phyloP scores from a whole-genome alignment of 2,888 invertebrate genomes.

The Phortica magna region DNA sequence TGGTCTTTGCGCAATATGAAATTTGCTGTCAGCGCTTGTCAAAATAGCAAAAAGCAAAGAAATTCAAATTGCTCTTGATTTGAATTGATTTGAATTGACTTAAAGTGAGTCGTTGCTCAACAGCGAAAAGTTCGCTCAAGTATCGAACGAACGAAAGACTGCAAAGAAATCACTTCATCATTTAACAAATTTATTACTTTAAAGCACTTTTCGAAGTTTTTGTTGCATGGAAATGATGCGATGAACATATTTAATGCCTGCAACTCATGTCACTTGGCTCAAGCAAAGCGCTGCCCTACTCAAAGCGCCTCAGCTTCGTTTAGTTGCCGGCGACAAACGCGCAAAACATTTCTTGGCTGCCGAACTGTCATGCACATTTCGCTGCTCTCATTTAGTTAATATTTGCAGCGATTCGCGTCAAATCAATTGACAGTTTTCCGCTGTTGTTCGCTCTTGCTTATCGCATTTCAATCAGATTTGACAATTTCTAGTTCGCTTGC shows the following conservation, averaged over 20 bases:
- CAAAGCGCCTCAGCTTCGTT: too few species aligned
- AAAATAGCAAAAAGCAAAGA: slow-evolving; percentile 52
- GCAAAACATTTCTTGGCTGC: not conserved
- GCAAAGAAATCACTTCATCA: too few species aligned
- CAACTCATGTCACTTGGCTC: too few species aligned
- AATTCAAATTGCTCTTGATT: too few species aligned
- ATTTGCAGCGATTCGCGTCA: not conserved
- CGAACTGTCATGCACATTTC: not conserved
- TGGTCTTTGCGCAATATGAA: slow-evolving; percentile 47
- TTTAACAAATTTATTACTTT: not conserved
- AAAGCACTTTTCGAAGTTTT: not conserved
- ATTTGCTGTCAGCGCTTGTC: slow-evolving; percentile 58
- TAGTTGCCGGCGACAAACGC: too few species aligned
- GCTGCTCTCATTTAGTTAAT: not conserved
- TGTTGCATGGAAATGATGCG: not conserved
- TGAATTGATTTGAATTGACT: too few species aligned
- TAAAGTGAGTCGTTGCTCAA: not conserved
- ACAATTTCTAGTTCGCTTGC: too few species aligned
- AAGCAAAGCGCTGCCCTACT: too few species aligned
- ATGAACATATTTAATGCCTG: not conserved
- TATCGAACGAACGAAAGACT: too few species aligned
- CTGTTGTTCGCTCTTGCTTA: too few species aligned
- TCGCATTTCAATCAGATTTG: too few species aligned
- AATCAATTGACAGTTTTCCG: too few species aligned
- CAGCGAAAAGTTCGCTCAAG: not conserved